Base-by-base conservation (phyloP, 1,140 invertebrate genomes). In the Drosophila guanche region DNA sequence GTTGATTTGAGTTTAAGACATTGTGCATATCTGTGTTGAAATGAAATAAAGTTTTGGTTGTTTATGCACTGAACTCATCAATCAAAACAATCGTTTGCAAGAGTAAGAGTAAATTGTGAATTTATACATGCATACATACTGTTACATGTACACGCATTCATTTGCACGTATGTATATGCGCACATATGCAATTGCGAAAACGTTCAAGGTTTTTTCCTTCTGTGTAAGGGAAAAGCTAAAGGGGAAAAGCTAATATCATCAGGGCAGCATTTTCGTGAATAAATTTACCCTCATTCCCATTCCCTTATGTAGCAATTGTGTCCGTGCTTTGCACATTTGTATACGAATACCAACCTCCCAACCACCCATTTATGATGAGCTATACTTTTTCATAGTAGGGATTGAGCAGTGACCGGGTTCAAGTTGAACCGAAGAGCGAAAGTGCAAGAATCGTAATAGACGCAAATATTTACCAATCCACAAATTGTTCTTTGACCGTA, bases 11-110 rank as follows among this genome's bases (percentile, higher is more conserved):
- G 3, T 33, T 33, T 3, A 3, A 10, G 3, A 20, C 8, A 0
- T 33, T 29, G 27, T 29, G 7, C 3, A 8, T 10, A 10, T 3
- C 8, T 33, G 3, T 33, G 8, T 4, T 33, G 10, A 33, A 66
- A 59, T 71, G 66, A 71, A 47, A 59, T 71, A 71, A 71, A 71
- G 2, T 47, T 45, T 20, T 14, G 20, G 43, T 22, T 12, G 20
- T 46, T 16, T 20, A 6, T 45, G 43, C 43, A 46, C 14, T 22
- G 6, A 22, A 33, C 10, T 33, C 8, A 33, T 33, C 29, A 33
- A 33, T 33, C 29, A 10, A 3, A 33, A 33, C 8, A 33, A 33
- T 33, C 3, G 3, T 33, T 10, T 33, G 8, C 20, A 22, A 46
- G 20, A 10, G 43, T 7, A 46, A 22, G 2, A 12, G 43, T 37